Evolutionary conservation across 2,113 vertebrate genomes (phyloP).

Genomic region (Nestor notabilis): DNA sequence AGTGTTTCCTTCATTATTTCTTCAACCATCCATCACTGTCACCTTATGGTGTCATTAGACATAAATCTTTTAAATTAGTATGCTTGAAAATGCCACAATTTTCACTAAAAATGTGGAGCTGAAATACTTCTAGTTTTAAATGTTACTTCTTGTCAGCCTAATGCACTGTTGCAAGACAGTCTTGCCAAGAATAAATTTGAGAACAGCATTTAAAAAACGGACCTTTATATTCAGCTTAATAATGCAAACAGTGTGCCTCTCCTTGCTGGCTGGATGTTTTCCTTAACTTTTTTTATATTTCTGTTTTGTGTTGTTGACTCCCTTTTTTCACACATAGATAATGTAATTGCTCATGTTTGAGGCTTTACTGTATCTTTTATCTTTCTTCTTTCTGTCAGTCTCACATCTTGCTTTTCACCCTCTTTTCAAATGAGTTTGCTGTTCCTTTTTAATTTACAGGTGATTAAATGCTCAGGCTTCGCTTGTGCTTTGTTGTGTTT

Average conservation of each 20-base stretch:
- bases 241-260: background rate
- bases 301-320: background rate
- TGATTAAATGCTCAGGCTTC: background rate
- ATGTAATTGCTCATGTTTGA: rapidly evolving
- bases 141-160: background rate
- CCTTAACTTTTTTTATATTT: background rate
- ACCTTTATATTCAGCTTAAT: background rate
- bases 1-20: background rate
- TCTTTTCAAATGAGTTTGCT: background rate
- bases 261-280: background rate
- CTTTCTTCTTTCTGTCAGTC: background rate
- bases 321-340: background rate
- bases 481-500: background rate
- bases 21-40: rapidly evolving
- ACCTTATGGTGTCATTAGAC: background rate
- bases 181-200: background rate
- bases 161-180: background rate
- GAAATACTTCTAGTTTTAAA: background rate
- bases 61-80: background rate
- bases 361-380: background rate
- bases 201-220: background rate
- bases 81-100: rapidly evolving
- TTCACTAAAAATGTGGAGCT: background rate
- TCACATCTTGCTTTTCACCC: background rate
- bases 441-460: background rate